Evolutionary conservation across 2,888 invertebrate species (phyloP).

Genomic region (Cantharis nigra): DNA sequence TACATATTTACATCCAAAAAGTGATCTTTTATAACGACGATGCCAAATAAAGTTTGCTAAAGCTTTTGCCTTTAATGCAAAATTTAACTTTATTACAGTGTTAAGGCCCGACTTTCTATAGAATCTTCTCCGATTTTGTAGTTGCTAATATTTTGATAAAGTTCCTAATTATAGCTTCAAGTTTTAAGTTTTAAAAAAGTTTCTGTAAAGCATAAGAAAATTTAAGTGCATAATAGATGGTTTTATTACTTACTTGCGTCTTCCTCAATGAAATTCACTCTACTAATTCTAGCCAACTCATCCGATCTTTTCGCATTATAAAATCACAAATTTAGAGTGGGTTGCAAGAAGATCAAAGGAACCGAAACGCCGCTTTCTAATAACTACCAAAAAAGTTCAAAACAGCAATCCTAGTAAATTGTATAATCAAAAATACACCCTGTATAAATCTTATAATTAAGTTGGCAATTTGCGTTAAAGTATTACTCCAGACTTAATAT

Average conservation of each 20-base stretch:
- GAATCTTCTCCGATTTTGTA: conserved; percentile 15
- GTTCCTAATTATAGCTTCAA: conserved; percentile 18
- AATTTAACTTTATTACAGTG: conserved; percentile 20
- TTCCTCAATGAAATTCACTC: not conserved
- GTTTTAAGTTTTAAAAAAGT: conserved; percentile 8
- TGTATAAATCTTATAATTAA: too few species aligned
- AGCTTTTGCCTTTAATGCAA: conserved; percentile 17
- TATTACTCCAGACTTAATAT: too few species aligned
- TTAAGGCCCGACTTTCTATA: conserved; percentile 16
- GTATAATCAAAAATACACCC: too few species aligned
- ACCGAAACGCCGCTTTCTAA: not conserved
- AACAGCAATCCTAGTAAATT: not conserved
- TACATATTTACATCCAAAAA: conserved; percentile 13
- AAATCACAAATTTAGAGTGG: not conserved
- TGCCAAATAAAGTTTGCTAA: conserved; percentile 9
- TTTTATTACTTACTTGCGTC: not conserved
- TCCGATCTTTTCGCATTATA: not conserved
- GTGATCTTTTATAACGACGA: conserved; percentile 9
- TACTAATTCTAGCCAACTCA: not conserved
- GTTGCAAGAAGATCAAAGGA: not conserved
- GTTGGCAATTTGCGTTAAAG: too few species aligned
- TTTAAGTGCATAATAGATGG: not conserved
- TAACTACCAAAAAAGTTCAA: not conserved
- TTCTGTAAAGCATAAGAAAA: not conserved
- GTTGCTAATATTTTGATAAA: conserved; percentile 16